Evolutionary conservation across 2,113 vertebrate genomes (phyloP).

Genomic region (Condylura cristata): DNA sequence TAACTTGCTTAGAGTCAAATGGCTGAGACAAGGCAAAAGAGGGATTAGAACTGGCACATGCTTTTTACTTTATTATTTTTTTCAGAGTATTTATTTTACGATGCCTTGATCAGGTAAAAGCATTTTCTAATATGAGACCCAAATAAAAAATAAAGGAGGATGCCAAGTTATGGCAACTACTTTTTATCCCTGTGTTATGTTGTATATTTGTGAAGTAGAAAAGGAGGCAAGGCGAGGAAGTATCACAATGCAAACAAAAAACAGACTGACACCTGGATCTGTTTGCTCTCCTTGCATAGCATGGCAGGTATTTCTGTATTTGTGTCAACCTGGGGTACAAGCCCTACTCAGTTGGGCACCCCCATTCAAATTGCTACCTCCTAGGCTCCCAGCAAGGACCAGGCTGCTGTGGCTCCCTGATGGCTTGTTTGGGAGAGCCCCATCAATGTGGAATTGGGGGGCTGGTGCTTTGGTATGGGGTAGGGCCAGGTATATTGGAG

Average conservation of each 20-base stretch:
- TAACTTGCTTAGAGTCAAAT: background rate
- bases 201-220: background rate
- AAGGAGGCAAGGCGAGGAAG: background rate
- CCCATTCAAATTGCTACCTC: background rate
- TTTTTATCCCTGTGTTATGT: fast-evolving
- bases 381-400: background rate
- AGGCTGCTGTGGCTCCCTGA: background rate
- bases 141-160: background rate
- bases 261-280: background rate
- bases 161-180: background rate
- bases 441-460: background rate
- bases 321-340: background rate
- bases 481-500: background rate
- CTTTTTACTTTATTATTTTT: background rate
- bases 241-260: background rate
- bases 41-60: background rate
- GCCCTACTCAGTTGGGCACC: background rate
- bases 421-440: background rate
- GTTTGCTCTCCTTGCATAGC: background rate
- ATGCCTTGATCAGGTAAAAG: background rate
- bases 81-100: background rate
- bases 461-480: background rate
- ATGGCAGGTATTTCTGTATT: background rate
- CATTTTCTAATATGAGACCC: background rate
- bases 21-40: background rate